phyloP scores from a whole-genome alignment of 1,140 invertebrate species.

The Pseudomyrmex concolor region DNA sequence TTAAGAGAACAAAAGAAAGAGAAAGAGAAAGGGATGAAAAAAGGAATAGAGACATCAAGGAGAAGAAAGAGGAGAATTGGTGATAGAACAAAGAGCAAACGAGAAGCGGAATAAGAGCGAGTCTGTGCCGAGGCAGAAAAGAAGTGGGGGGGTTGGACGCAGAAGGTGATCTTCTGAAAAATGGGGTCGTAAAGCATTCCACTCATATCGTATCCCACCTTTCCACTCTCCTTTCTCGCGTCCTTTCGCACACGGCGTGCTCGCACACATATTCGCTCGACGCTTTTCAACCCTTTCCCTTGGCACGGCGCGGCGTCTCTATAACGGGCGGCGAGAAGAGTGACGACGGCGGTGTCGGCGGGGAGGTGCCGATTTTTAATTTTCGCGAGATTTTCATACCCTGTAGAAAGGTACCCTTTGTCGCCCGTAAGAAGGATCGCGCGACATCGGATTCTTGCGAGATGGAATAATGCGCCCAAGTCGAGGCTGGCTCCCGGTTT shows the following conservation, averaged over 20 bases:
- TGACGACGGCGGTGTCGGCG: background rate
- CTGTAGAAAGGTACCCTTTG: slow-evolving; percentile 37
- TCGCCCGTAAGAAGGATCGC: slow-evolving; percentile 44
- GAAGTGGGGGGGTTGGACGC: slow-evolving; percentile 39
- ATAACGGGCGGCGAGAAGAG: too few species aligned
- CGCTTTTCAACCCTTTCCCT: slow-evolving; percentile 66
- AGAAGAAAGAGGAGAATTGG: slow-evolving; percentile 51
- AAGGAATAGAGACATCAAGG: slow-evolving; percentile 14
- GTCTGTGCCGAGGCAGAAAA: slow-evolving; percentile 35
- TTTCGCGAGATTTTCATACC: slow-evolving; percentile 64
- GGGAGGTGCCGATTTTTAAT: slow-evolving; percentile 67
- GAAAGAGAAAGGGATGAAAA: background rate
- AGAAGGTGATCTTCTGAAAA: slow-evolving; percentile 77
- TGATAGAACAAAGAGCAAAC: slow-evolving; percentile 26
- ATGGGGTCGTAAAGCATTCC: slow-evolving; percentile 79
- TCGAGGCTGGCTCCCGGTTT: slow-evolving; percentile 10
- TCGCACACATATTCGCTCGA: slow-evolving; percentile 53
- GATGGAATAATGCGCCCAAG: slow-evolving; percentile 32
- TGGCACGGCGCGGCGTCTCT: background rate
- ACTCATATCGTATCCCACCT: slow-evolving; percentile 75
- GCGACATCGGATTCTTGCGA: slow-evolving; percentile 37
- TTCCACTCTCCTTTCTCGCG: slow-evolving; percentile 55
- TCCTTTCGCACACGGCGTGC: background rate
- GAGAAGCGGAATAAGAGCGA: slow-evolving; percentile 44
- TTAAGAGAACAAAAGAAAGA: slow-evolving; percentile 32